These are phyloP conservation scores for Lophura nycthemera DNA, from an alignment of 2,113 vertebrate species.

Conservation along the genomic window DNA sequence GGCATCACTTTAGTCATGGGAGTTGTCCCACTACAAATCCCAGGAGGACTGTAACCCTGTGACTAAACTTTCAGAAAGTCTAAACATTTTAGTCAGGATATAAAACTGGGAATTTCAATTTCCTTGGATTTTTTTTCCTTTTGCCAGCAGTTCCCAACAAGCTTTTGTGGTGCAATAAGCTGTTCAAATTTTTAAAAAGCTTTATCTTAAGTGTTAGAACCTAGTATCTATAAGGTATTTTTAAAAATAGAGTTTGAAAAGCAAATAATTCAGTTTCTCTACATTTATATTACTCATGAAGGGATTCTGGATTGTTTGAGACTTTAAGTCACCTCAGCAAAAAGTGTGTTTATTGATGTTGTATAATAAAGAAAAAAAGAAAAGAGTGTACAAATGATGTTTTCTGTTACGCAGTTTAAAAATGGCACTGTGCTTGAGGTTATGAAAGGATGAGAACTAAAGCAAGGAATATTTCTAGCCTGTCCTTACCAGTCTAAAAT, in stretches of 20 bases:
- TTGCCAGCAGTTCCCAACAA: background rate
- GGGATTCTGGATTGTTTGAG: background rate
- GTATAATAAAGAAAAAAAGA: background rate
- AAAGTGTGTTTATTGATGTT: background rate
- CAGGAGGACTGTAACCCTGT: background rate
- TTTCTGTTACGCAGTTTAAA: background rate
- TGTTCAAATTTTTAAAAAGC: background rate
- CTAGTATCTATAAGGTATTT: background rate
- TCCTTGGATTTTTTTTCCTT: background rate
- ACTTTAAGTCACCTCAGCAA: background rate
- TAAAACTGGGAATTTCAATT: background rate
- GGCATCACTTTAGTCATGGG: background rate
- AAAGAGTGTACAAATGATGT: background rate
- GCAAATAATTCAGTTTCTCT: background rate
- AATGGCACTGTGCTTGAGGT: background rate
- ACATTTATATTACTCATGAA: background rate
- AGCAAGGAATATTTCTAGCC: background rate
- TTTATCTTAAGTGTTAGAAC: background rate
- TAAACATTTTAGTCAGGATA: background rate
- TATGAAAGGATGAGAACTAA: background rate
- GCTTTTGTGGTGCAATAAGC: background rate
- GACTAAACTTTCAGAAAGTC: background rate
- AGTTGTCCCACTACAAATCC: background rate
- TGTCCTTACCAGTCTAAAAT: background rate
- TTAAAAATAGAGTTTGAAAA: background rate